Evolutionary conservation across 1,140 invertebrate genomes (phyloP).

Genomic region (Monochamus saltuarius): DNA sequence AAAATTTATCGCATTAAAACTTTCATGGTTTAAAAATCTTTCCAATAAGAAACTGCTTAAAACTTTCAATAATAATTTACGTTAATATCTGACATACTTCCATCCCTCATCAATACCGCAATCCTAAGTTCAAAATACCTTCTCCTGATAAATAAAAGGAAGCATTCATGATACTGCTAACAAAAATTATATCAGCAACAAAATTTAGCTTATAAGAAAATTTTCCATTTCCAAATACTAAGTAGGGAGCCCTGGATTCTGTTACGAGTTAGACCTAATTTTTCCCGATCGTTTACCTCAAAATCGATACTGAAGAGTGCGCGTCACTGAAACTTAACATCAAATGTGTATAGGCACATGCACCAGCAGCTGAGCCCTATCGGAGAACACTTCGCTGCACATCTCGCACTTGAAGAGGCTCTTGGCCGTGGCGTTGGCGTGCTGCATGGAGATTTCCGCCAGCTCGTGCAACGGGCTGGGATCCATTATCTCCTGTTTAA

Average conservation of each 20-base stretch:
- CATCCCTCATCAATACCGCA: too few relatives aligned
- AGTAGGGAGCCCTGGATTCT: background rate
- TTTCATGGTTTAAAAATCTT: too few relatives aligned
- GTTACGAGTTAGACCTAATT: background rate
- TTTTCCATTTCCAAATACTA: background rate
- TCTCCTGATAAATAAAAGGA: background rate
- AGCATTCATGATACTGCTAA: background rate
- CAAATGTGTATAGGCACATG: slow-evolving; percentile 82
- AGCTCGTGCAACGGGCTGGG: slow-evolving; percentile 57
- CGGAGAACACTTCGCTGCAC: slow-evolving; percentile 73
- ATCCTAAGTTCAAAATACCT: background rate
- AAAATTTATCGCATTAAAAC: too few relatives aligned
- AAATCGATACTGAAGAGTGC: background rate
- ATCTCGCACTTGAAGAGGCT: slow-evolving; percentile 70
- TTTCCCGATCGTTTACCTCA: background rate
- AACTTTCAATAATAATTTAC: too few relatives aligned
- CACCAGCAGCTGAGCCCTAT: slow-evolving; percentile 68
- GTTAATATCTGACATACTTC: too few relatives aligned
- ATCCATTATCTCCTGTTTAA: slow-evolving; percentile 55
- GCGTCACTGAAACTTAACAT: slow-evolving; percentile 46
- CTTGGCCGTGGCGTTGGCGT: slow-evolving; percentile 41
- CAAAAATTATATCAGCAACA: slow-evolving; percentile 1
- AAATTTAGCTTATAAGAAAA: slow-evolving; percentile 9
- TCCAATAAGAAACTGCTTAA: too few relatives aligned
- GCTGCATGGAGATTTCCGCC: slow-evolving; percentile 51